Evolutionary conservation across 2,113 vertebrate species (phyloP).

Genomic region (Nettapus auritus): DNA sequence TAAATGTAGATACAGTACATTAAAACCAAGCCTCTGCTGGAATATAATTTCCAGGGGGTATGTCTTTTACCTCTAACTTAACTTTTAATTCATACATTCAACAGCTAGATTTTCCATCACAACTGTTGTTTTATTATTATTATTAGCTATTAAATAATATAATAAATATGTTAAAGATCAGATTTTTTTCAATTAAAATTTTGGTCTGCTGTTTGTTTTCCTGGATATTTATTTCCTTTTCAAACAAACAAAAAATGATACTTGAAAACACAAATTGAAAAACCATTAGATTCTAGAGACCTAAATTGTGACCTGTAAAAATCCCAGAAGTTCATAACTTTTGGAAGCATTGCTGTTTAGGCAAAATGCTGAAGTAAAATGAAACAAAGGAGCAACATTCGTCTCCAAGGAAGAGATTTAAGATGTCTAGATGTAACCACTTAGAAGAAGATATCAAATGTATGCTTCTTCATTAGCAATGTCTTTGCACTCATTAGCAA

Average conservation of each 20-base stretch:
- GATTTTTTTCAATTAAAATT: background rate
- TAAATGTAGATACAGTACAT: background rate
- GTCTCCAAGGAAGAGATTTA: background rate
- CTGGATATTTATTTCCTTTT: background rate
- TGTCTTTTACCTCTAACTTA: background rate
- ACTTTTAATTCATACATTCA: background rate
- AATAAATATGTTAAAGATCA: background rate
- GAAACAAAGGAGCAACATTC: background rate
- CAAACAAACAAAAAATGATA: background rate
- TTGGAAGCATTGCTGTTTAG: background rate
- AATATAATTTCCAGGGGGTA: background rate
- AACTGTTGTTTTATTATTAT: background rate
- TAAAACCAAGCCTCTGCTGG: background rate
- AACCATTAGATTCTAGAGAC: background rate
- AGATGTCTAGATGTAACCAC: background rate
- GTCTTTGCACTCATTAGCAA: background rate
- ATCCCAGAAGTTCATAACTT: background rate
- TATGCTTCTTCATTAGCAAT: background rate
- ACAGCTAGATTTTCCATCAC: background rate
- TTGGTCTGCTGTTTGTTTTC: background rate
- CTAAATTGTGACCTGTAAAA: background rate
- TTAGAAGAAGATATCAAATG: background rate
- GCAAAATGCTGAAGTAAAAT: background rate
- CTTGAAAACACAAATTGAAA: background rate
- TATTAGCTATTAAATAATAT: background rate